Evolutionary conservation across 2,113 vertebrate species (phyloP), one percentile per base, ranked within the genome.

Genomic region (Brachypteracias leptosomus): DNA sequence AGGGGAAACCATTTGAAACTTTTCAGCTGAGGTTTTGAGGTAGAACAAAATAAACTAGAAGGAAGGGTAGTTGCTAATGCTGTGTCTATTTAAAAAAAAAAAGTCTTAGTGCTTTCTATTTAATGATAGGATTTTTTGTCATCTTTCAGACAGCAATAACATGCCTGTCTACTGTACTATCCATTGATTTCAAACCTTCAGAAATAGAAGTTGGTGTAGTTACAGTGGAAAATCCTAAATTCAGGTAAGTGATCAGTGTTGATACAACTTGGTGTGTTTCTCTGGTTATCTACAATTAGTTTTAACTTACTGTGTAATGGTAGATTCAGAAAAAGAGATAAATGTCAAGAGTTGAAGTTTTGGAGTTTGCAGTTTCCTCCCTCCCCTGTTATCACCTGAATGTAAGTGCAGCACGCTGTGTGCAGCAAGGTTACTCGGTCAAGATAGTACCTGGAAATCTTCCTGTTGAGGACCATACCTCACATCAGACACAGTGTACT

Each of bases 111-210:
- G 31, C 31, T 89, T 88, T 81, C 46, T 79, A 59, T 66, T 83
- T 85, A 86, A 87, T 88, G 36, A 55, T 57, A 10, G 8, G 3
- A 3, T 61, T 57, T 85, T 92, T 63, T n/a, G 35, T 84, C 16
- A 3, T 93, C 47, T 92, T 96, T 90, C 96, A 99, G 99, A 99
- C 99, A 58, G 99, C 99, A 38, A 99, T 99, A 97, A 99, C 99
- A 31, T 99, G 99, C 96, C 98, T 99, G 93, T 99, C 99, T 92
- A 99, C 99, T 83, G 99, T 99, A 91, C 98, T 99, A 65, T 99
- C 99, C 78, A 99, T 99, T 96, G 99, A 99, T 97, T 99, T 99
- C 98, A 99, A 99, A 96, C 99, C 99, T 93, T 99, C 99, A 95
- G 99, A 99, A 98, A 98, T 99, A 78, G 99, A 99, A 98, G 98